Percentiles rank a stretch among this genome's conserved stretches.
phyloP scores from a whole-genome alignment of 2,888 invertebrate genomes.

The Troilus luridus region DNA sequence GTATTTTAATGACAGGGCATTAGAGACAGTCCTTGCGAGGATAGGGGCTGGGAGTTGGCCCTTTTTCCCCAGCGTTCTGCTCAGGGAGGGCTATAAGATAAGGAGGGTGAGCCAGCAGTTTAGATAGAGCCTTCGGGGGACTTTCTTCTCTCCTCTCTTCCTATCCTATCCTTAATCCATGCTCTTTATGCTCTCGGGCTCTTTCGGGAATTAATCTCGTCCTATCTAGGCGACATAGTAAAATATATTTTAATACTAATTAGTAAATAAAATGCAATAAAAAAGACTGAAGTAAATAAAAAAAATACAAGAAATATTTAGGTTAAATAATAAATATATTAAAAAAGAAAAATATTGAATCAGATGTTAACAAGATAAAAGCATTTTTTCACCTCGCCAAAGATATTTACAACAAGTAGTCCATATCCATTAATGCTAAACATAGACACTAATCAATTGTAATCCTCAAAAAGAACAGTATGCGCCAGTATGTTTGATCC shows the following conservation, averaged over 20 bases:
- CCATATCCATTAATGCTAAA: no score
- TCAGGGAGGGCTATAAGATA: conserved; percentile 11
- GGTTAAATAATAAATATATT: no score
- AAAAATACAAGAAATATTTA: neutral
- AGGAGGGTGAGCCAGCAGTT: conserved; percentile 46
- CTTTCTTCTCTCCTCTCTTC: neutral
- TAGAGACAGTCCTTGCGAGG: conserved; percentile 2
- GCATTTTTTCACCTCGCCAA: no score
- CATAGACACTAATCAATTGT: no score
- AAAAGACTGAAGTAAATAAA: no score
- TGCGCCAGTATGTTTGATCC: no score
- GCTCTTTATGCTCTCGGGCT: neutral
- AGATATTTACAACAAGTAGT: no score
- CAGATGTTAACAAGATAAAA: no score
- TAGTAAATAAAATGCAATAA: neutral
- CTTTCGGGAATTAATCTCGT: conserved; percentile 4
- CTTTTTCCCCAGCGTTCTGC: conserved; percentile 1
- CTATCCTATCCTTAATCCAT: neutral
- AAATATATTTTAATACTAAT: neutral
- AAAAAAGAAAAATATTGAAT: no score
- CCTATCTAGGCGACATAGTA: neutral
- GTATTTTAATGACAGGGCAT: conserved; percentile 36
- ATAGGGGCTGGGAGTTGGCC: neutral
- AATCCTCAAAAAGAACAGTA: no score
- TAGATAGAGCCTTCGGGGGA: neutral